These are phyloP conservation scores for Schizopygopsis malacanthus DNA, from an alignment of 2,797 vertebrate genomes.

Conservation along the genomic window DNA sequence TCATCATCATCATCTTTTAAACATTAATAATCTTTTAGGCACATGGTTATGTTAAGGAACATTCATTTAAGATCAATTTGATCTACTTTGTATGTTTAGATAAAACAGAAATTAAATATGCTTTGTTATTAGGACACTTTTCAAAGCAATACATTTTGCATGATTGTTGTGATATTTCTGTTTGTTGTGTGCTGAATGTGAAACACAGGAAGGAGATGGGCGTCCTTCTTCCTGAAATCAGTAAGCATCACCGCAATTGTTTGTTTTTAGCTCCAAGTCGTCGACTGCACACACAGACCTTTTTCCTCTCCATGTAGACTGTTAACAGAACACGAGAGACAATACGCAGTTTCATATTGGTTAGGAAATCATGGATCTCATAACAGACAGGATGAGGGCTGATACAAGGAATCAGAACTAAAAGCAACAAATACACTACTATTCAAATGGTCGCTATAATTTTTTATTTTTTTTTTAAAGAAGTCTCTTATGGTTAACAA, in stretches of 20 bases:
- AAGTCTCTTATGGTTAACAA: neutral
- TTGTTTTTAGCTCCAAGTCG: slow-evolving; percentile 5
- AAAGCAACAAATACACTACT: neutral
- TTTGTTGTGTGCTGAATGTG: neutral
- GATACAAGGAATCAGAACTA: neutral
- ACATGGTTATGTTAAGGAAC: too few relatives aligned
- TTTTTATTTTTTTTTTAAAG: neutral
- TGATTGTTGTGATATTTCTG: slow-evolving; percentile 11
- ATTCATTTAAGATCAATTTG: neutral
- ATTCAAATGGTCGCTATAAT: neutral
- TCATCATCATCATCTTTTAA: neutral
- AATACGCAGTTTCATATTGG: neutral
- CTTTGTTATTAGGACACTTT: neutral
- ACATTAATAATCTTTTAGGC: neutral
- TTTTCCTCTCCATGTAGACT: neutral
- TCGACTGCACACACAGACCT: neutral
- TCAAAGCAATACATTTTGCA: neutral
- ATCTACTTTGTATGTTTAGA: neutral
- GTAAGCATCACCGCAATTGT: slow-evolving; percentile 4
- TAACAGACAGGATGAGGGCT: neutral
- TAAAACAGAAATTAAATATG: neutral
- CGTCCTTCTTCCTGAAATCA: slow-evolving; percentile 34
- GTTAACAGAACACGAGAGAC: neutral
- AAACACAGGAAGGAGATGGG: slow-evolving; percentile 19
- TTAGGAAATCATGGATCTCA: neutral